Evolutionary conservation across 2,888 invertebrate genomes (phyloP).

Genomic region (Amblyteles armatorius): DNA sequence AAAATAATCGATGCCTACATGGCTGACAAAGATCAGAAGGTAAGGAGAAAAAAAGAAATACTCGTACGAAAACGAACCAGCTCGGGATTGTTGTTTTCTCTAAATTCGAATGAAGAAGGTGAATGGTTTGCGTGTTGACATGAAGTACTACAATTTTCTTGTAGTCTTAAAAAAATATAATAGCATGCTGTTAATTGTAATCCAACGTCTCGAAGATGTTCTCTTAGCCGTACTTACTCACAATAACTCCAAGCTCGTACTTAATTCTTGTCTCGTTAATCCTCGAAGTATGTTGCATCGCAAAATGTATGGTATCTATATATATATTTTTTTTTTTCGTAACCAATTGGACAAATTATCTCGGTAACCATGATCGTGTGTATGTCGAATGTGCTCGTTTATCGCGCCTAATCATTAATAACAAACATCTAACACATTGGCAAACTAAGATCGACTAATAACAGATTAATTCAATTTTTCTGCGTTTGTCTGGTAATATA

Average conservation of each 20-base stretch:
- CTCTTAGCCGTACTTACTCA: conserved; percentile 24
- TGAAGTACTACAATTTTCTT: not conserved
- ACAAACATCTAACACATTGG: conserved; percentile 69
- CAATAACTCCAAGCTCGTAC: conserved; percentile 42
- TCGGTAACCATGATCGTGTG: conserved; percentile 13
- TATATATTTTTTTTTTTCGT: conserved; percentile 34
- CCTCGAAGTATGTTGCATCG: conserved; percentile 70
- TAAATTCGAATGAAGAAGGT: conserved; percentile 24
- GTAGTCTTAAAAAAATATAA: conserved; percentile 13
- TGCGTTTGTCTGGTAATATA: conserved; percentile 30
- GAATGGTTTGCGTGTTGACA: conserved; percentile 45
- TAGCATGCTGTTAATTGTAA: conserved; percentile 46
- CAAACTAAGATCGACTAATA: conserved; percentile 66
- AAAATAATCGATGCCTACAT: conserved; percentile 77
- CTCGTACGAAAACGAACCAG: conserved; percentile 26
- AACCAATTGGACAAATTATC: conserved; percentile 40
- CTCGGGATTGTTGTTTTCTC: conserved; percentile 25
- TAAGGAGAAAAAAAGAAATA: conserved; percentile 66
- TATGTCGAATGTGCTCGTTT: conserved; percentile 45
- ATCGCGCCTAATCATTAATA: conserved; percentile 29
- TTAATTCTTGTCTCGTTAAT: conserved; percentile 59
- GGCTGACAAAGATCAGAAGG: conserved; percentile 76
- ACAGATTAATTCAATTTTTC: conserved; percentile 35
- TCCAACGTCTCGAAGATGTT: not conserved
- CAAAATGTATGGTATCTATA: conserved; percentile 78